phyloP scores from a whole-genome alignment of 2,113 vertebrate species.

The Varanus komodoensis region DNA sequence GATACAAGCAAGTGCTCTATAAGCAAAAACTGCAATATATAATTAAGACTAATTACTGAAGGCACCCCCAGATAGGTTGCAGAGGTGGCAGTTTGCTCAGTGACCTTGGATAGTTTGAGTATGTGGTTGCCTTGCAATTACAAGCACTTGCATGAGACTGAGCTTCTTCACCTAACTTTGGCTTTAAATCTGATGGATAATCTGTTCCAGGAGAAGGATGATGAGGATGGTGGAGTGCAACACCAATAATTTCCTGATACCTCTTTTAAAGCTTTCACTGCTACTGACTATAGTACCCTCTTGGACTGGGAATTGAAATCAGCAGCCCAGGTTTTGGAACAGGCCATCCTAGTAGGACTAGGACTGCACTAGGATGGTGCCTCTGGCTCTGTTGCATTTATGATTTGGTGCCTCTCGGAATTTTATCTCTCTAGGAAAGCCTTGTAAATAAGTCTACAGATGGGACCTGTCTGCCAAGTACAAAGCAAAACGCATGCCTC shows the following conservation, averaged over 20 bases:
- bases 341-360: not conserved
- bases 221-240: not conserved
- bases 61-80: not conserved
- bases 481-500: not conserved
- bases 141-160: not conserved
- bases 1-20: not conserved
- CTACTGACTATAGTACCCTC: not conserved
- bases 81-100: not conserved
- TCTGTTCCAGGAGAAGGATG: not conserved
- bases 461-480: not conserved
- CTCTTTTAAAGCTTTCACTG: not conserved
- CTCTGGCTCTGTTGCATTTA: not conserved
- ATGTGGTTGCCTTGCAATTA: not conserved
- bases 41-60: not conserved
- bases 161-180: not conserved
- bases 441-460: not conserved
- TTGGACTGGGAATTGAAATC: not conserved
- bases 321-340: not conserved
- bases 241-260: not conserved
- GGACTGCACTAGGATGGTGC: no score
- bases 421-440: not conserved
- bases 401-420: not conserved
- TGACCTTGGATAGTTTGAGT: not conserved
- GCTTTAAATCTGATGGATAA: not conserved
- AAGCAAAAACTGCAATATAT: slow-evolving; percentile 8